Percentiles rank a stretch among this genome's conserved stretches.
These are phyloP conservation scores for Holacanthus passer DNA, from an alignment of 2,113 vertebrate genomes.

Conservation along the genomic window DNA sequence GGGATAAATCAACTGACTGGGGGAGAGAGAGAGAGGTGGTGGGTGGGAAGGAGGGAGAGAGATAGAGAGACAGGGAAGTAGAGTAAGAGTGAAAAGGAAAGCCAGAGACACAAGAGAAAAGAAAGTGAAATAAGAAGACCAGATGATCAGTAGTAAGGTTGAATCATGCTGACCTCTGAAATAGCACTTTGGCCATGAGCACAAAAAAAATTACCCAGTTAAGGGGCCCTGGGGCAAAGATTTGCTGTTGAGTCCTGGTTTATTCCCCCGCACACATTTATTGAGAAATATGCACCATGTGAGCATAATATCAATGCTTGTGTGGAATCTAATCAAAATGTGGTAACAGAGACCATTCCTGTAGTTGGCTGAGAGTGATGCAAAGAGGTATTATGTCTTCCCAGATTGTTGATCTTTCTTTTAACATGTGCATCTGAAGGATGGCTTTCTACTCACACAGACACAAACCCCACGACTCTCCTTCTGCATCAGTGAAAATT, in stretches of 20 bases:
- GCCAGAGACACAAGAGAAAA: slow-evolving; percentile 2
- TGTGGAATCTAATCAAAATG: background rate
- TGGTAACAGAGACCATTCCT: background rate
- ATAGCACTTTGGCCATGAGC: background rate
- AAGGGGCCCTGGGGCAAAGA: background rate
- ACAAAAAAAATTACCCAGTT: too few relatives aligned
- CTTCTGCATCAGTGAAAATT: slow-evolving; percentile 20
- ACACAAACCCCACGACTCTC: background rate
- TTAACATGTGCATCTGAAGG: background rate
- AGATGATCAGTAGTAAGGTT: slow-evolving; percentile 1
- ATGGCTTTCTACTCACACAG: background rate
- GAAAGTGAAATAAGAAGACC: slow-evolving; percentile 8
- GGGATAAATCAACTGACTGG: slow-evolving; percentile 90
- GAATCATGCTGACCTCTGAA: background rate
- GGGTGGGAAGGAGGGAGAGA: slow-evolving; percentile 38
- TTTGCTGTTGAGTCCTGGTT: background rate
- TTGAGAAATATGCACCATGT: background rate
- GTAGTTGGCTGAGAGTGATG: background rate
- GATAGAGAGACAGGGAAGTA: slow-evolving; percentile 31
- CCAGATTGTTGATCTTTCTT: slow-evolving; percentile 23
- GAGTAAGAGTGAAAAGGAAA: slow-evolving; percentile 14
- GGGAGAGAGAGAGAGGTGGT: slow-evolving; percentile 15
- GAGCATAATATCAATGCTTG: background rate
- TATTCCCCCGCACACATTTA: background rate
- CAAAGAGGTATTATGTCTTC: background rate